These are phyloP conservation scores for Pantherophis guttatus DNA, from an alignment of 2,113 vertebrate species.

Conservation along the genomic window DNA sequence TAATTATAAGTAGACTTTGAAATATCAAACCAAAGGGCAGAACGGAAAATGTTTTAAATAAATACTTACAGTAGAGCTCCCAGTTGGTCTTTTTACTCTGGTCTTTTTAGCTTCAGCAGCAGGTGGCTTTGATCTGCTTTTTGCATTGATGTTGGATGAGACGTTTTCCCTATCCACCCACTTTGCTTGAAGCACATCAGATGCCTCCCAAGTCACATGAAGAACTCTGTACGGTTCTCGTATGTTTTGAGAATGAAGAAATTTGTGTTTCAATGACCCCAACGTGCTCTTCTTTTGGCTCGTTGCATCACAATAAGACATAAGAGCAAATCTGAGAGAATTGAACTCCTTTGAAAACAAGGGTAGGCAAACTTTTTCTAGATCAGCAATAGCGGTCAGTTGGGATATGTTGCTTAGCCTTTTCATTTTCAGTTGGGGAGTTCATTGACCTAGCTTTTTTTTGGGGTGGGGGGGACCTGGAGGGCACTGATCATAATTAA, in stretches of 20 bases:
- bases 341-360: not conserved
- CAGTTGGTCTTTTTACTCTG: not conserved
- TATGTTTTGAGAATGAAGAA: not conserved
- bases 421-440: not conserved
- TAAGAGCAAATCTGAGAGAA: not conserved
- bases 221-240: not conserved
- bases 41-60: not conserved
- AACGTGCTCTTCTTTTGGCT: not conserved
- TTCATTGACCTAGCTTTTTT: not conserved
- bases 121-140: not conserved
- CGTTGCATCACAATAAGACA: no score
- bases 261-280: no score
- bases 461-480: no score
- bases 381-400: not conserved
- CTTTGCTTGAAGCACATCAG: not conserved
- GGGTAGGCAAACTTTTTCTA: not conserved
- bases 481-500: not conserved
- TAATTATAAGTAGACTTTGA: not conserved
- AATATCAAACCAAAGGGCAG: not conserved
- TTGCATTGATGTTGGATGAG: no score
- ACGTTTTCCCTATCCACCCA: not conserved
- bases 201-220: not conserved
- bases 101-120: not conserved
- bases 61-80: not conserved
- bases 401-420: not conserved